Percentiles rank a stretch among this genome's conserved stretches.
Conservation (phyloP, 2,888 invertebrate species). For the Phrixothrix hirtus region DNA sequence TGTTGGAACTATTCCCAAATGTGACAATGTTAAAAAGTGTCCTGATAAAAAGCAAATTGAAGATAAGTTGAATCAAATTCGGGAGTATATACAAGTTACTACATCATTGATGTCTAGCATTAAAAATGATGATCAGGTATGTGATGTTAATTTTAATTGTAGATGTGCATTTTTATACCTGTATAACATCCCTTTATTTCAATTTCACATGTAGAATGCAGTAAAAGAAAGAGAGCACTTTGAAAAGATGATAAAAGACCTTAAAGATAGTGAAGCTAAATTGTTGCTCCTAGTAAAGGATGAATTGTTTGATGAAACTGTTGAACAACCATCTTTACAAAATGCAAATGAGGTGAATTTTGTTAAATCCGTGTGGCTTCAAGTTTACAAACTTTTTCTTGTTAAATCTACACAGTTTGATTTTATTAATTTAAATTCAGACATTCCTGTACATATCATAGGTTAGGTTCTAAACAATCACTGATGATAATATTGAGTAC, state of each 20-base stretch:
- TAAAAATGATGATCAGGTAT: conserved; percentile 70
- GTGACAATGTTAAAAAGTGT: conserved; percentile 57
- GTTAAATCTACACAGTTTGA: too few relatives aligned
- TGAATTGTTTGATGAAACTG: conserved; percentile 34
- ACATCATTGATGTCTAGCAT: conserved; percentile 71
- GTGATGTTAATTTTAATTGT: too few relatives aligned
- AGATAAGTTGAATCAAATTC: conserved; percentile 69
- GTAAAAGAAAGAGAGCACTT: conserved; percentile 61
- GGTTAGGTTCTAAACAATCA: too few relatives aligned
- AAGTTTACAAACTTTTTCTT: too few relatives aligned
- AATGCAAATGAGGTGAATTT: conserved; percentile 39
- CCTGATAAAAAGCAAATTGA: conserved; percentile 72
- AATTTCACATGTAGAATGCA: conserved; percentile 33
- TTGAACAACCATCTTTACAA: conserved; percentile 31
- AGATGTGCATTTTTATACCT: too few relatives aligned
- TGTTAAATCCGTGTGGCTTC: conserved; percentile 2
- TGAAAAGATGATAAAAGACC: conserved; percentile 67
- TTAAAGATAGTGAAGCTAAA: conserved; percentile 72
- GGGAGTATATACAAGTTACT: conserved; percentile 73
- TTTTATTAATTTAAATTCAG: too few relatives aligned
- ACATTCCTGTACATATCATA: too few relatives aligned
- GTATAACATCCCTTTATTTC: too few relatives aligned
- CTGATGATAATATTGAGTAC: too few relatives aligned
- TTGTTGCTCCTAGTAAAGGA: conserved; percentile 62
- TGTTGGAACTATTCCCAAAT: conserved; percentile 49